Conservation (phyloP, 2,797 vertebrate genomes). For the Hipposideros larvatus region DNA sequence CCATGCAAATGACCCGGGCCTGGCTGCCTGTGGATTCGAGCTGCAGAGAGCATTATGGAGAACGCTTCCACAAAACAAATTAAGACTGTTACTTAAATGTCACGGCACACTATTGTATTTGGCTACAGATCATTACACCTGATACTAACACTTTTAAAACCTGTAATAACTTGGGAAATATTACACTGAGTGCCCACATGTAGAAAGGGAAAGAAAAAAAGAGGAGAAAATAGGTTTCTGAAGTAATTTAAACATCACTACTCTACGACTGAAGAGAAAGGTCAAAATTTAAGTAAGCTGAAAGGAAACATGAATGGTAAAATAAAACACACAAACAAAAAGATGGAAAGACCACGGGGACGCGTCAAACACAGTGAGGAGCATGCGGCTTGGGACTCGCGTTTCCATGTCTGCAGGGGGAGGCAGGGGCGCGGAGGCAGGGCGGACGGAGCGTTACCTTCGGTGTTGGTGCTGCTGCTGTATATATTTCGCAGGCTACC, state of each 20-base stretch:
- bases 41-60: conserved; percentile 88
- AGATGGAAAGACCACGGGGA: conserved; percentile 84
- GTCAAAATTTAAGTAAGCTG: conserved; percentile 91
- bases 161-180: conserved; percentile 98
- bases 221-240: conserved; percentile 88
- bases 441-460: conserved; percentile 72
- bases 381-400: conserved; percentile 84
- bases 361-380: conserved; percentile 82
- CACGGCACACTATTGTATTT: conserved; percentile 98
- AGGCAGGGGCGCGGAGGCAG: background rate
- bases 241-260: conserved; percentile 91
- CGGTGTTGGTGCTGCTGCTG: conserved; percentile 93
- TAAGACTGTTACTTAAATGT: conserved; percentile 99
- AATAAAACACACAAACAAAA: conserved; percentile 85
- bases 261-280: conserved; percentile 88
- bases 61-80: conserved; percentile 95
- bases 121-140: conserved; percentile 99
- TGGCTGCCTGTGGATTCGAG: conserved; percentile 87
- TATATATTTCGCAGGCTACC: conserved; percentile 96
- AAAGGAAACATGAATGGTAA: conserved; percentile 90
- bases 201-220: conserved; percentile 87
- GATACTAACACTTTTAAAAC: conserved; percentile 95
- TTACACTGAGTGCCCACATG: conserved; percentile 90
- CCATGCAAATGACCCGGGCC: conserved; percentile 92
- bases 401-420: conserved; percentile 52